Base-by-base conservation (phyloP, 2,888 invertebrate genomes). In the Dicyrtoma fusca region DNA sequence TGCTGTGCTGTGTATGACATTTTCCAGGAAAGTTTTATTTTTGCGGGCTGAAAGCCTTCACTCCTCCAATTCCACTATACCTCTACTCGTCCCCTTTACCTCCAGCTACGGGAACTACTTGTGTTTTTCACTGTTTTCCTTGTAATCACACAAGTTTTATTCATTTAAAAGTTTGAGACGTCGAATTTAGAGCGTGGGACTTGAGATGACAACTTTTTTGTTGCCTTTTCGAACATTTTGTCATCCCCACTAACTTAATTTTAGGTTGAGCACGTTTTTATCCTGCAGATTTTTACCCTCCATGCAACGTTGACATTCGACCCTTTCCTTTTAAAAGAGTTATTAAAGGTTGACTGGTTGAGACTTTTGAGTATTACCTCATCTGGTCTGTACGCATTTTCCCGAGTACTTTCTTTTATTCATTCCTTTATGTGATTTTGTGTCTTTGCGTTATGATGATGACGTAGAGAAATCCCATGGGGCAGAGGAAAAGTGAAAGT, bases 221-320 rank as follows among this genome's bases (percentile, higher is more conserved):
- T 19, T 17, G 19, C 17, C 17, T 10, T 53, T 53, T 25, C 34
- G 34, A 34, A 61, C 61, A 42, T 21, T 21, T 8, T 34, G 34
- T 34, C 34, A 34, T 34, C 34, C 34, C 34, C 8, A 44, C 14
- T 59, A 59, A 59, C 26, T 26, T 42, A 61, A 61, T 61, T 61
- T 61, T 14, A 42, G 44, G 42, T 19, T 6, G 44, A 61, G 61
- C 61, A 61, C 61, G 61, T 42, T 61, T 17, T 42, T 42, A 17
- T 25, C 17, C 42, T 19, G 19, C 23, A n/a, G 55, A 5, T 13
- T 55, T 19, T 23, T 11, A 13, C 4, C 19, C 55, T 19, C 34
- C 34, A 34, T 34, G 34, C 4, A 34, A 8, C 8, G 34, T 34
- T 34, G 34, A 34, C 34, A 34, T 34, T 34, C 34, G 34, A 34